Conservation (phyloP, 2,113 vertebrate genomes). For the Phalacrocorax pelagicus region DNA sequence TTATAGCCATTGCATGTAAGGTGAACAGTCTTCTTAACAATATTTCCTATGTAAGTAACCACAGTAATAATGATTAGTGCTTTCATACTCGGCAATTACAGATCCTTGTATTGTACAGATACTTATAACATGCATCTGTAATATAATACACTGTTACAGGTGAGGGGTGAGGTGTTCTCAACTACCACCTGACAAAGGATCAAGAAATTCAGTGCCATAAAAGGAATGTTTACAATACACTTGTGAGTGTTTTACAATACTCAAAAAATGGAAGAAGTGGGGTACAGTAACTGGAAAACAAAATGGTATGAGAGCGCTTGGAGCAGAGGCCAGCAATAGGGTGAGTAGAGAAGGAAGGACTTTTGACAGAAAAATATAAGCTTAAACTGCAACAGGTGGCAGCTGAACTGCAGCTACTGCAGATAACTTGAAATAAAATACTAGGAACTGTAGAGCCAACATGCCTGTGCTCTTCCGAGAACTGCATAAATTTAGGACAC, state of each 20-base stretch:
- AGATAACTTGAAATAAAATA: background rate
- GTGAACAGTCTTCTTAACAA: background rate
- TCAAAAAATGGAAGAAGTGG: background rate
- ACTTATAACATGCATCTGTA: background rate
- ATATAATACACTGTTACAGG: background rate
- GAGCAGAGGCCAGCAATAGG: background rate
- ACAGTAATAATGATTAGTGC: background rate
- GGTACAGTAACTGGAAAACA: background rate
- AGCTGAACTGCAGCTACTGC: background rate
- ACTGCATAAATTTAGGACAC: background rate
- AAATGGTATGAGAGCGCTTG: background rate
- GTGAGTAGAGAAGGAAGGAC: background rate
- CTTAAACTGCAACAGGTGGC: background rate
- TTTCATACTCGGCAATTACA: background rate
- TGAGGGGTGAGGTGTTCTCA: background rate
- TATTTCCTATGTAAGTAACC: background rate
- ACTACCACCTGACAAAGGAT: background rate
- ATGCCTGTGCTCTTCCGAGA: background rate
- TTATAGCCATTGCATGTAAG: background rate
- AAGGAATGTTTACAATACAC: background rate
- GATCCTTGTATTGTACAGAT: background rate
- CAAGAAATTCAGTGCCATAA: background rate
- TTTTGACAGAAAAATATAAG: background rate
- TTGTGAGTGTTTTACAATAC: background rate
- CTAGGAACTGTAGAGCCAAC: background rate